A percentile compares a stretch with the other conserved stretches of the same genome.
Conservation (phyloP, 2,113 vertebrate species). For the Chaetorhynchus papuensis region DNA sequence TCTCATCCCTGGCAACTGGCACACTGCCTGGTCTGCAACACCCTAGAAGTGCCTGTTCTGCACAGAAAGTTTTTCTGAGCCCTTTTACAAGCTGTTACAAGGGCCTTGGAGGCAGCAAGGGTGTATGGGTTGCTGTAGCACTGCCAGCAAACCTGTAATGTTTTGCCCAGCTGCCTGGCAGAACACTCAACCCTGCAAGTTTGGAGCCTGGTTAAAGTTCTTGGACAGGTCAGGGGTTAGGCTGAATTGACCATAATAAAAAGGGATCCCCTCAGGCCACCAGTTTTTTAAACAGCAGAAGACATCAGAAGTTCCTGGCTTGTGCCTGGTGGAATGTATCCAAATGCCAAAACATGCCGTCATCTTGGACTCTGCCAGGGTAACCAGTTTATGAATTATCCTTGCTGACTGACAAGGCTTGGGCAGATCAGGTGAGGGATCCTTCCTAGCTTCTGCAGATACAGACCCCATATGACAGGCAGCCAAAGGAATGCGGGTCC, state of each 20-base stretch:
- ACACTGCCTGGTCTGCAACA: background rate
- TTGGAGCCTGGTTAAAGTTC: constrained; percentile 25
- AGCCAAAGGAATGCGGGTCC: background rate
- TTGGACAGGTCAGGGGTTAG: background rate
- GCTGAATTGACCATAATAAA: background rate
- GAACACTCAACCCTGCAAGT: background rate
- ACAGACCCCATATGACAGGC: background rate
- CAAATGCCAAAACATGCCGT: background rate
- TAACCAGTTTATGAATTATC: background rate
- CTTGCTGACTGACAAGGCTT: background rate
- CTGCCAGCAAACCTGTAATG: background rate
- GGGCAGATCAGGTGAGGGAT: background rate
- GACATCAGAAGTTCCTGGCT: background rate
- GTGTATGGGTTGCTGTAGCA: background rate
- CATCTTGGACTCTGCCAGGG: background rate
- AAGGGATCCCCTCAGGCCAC: background rate
- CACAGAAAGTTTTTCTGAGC: background rate
- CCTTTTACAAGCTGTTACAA: constrained; percentile 7
- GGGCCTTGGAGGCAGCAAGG: background rate
- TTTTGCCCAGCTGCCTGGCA: constrained; percentile 26
- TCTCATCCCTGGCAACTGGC: background rate
- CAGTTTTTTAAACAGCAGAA: background rate
- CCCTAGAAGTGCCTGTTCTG: background rate
- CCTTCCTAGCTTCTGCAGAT: background rate
- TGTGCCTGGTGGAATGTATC: background rate